phyloP scores from a whole-genome alignment of 2,888 invertebrate species.

The Trichacis sp. region DNA sequence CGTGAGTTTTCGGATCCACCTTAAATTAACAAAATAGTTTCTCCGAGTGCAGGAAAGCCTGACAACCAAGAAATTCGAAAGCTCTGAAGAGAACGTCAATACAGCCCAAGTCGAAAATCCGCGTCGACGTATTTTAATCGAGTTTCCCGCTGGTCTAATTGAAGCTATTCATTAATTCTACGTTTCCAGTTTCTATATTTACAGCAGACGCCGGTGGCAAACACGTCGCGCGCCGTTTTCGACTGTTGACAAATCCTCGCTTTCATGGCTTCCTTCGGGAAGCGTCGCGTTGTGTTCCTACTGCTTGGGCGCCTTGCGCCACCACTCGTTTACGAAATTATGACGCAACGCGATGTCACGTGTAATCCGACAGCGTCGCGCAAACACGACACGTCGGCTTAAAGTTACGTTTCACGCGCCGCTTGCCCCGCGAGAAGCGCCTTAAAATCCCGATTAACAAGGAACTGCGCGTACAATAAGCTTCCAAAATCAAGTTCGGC shows the following conservation, averaged over 20 bases:
- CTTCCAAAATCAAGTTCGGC: too few species aligned
- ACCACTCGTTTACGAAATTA: conserved; percentile 13
- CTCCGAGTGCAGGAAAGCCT: too few species aligned
- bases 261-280: conserved; percentile 3
- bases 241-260: conserved; percentile 1
- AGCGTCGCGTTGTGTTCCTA: not conserved
- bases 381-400: conserved; percentile 9
- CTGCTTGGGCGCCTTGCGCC: not conserved
- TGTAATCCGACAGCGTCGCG: conserved; percentile 6
- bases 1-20: too few species aligned
- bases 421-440: conserved; percentile 11
- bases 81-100: not conserved
- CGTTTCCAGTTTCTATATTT: not conserved
- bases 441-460: conserved; percentile 7
- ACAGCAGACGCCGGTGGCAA: not conserved
- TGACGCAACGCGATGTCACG: conserved; percentile 6
- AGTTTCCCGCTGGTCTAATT: conserved; percentile 1
- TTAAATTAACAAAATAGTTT: not conserved
- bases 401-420: conserved; percentile 27
- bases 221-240: conserved; percentile 3
- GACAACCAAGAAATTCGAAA: too few species aligned
- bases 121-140: not conserved
- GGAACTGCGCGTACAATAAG: too few species aligned
- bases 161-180: conserved; percentile 3
- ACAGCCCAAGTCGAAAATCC: not conserved